Evolutionary conservation across 2,888 invertebrate species (phyloP).

Genomic region (Euphydryas editha): DNA sequence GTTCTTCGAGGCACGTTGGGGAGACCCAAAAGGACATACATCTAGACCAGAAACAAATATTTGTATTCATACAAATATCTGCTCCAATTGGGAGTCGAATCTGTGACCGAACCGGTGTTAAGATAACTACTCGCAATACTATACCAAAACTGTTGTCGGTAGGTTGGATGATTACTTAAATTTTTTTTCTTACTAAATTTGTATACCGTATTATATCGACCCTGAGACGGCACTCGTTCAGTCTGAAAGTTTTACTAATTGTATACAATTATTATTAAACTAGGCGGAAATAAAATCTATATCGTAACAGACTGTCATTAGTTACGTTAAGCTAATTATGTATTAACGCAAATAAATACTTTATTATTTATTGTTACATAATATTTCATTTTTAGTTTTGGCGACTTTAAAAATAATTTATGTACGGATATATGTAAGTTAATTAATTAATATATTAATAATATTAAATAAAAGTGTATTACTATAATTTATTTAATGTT

Average conservation of each 20-base stretch:
- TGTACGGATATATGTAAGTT: not conserved
- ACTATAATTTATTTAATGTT: too few species aligned
- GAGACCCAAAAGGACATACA: too few species aligned
- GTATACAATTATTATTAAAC: slow-evolving; percentile 13
- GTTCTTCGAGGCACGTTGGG: too few species aligned
- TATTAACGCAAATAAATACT: not conserved
- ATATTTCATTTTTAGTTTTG: not conserved
- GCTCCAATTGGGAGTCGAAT: too few species aligned
- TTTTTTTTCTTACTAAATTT: not conserved
- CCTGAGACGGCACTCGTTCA: slow-evolving; percentile 12
- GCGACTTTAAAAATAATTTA: not conserved
- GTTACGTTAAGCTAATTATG: slow-evolving; percentile 12
- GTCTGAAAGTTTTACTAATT: slow-evolving; percentile 18
- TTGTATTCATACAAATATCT: too few species aligned
- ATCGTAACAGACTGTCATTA: not conserved
- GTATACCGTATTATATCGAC: slow-evolving; percentile 10
- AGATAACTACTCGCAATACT: too few species aligned
- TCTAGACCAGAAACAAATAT: too few species aligned
- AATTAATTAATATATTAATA: too few species aligned
- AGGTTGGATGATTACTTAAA: too few species aligned
- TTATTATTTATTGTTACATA: slow-evolving; percentile 4
- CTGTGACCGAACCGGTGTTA: too few species aligned
- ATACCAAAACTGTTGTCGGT: too few species aligned
- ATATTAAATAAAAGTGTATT: too few species aligned
- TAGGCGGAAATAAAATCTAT: slow-evolving; percentile 3